phyloP scores from a whole-genome alignment of 2,113 vertebrate genomes.

The Takifugu bimaculatus region DNA sequence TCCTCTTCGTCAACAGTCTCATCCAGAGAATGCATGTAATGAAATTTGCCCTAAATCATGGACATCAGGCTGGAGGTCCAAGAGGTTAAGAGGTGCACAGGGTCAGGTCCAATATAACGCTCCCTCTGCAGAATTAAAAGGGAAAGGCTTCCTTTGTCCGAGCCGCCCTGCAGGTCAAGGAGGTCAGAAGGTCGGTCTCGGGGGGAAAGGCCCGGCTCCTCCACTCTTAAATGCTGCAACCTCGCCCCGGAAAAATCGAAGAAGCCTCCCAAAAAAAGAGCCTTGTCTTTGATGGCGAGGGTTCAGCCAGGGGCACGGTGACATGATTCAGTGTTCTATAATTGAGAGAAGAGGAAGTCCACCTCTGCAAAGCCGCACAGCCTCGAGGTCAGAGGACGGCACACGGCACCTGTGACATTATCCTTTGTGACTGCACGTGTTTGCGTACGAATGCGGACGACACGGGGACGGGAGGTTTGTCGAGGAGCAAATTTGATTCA shows the following conservation, averaged over 20 bases:
- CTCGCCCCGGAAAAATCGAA: constrained; percentile 47
- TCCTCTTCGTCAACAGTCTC: constrained; percentile 64
- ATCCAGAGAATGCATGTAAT: constrained; percentile 76
- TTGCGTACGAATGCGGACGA: constrained; percentile 46
- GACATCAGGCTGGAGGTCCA: constrained; percentile 71
- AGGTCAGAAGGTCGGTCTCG: constrained; percentile 77
- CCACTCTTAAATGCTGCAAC: constrained; percentile 52
- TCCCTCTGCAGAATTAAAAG: constrained; percentile 72
- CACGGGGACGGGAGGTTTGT: constrained; percentile 53
- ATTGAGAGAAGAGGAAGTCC: constrained; percentile 71
- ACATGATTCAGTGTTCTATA: constrained; percentile 55
- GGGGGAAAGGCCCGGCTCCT: constrained; percentile 59
- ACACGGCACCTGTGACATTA: constrained; percentile 62
- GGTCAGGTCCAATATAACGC: constrained; percentile 73
- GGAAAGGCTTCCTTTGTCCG: constrained; percentile 78
- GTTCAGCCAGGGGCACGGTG: constrained; percentile 53
- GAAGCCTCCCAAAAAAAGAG: constrained; percentile 60
- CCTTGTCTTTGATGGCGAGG: constrained; percentile 55
- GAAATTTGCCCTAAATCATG: constrained; percentile 77
- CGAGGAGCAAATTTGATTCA: constrained; percentile 64
- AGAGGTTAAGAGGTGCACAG: constrained; percentile 74
- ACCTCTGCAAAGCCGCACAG: constrained; percentile 39
- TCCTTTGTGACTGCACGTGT: constrained; percentile 34
- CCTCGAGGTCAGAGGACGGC: constrained; percentile 64
- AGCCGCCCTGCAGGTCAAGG: constrained; percentile 68